phyloP scores from a whole-genome alignment of 2,888 invertebrate species.

The Mythimna loreyi region DNA sequence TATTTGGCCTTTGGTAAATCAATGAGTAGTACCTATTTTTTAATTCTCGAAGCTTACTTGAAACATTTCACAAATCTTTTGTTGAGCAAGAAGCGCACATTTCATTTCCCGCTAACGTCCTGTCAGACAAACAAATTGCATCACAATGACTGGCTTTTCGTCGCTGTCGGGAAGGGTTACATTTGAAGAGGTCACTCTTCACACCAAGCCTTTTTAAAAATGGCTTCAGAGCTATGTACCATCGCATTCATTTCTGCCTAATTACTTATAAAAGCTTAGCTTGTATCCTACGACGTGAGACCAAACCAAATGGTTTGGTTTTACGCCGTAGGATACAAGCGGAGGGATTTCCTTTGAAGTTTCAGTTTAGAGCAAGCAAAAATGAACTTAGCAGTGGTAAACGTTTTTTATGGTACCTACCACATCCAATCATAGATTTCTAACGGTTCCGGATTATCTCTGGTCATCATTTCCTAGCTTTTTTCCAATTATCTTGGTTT shows the following conservation, averaged over 20 bases:
- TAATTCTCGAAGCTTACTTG: not conserved
- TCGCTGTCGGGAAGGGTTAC: conserved; percentile 14
- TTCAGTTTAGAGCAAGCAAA: too few relatives aligned
- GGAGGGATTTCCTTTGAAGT: too few relatives aligned
- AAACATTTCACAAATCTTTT: not conserved
- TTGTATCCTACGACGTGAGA: too few relatives aligned
- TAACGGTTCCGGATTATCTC: not conserved
- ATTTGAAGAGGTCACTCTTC: conserved; percentile 3
- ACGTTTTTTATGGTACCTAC: too few relatives aligned
- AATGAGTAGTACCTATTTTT: not conserved
- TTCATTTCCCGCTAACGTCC: not conserved
- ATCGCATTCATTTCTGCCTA: too few relatives aligned
- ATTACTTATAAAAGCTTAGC: too few relatives aligned
- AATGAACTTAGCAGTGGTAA: too few relatives aligned
- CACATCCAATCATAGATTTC: not conserved
- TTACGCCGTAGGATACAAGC: too few relatives aligned
- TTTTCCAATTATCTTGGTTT: too few relatives aligned
- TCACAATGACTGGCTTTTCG: conserved; percentile 28
- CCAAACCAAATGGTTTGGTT: too few relatives aligned
- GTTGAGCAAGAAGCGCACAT: conserved; percentile 7
- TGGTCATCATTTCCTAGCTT: too few relatives aligned
- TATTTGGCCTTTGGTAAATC: not conserved
- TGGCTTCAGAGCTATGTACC: too few relatives aligned
- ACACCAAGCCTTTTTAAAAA: conserved; percentile 1
- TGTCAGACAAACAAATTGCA: conserved; percentile 30